These are phyloP conservation scores for Megamerina dolium DNA, from an alignment of 2,888 invertebrate genomes.

Conservation along the genomic window DNA sequence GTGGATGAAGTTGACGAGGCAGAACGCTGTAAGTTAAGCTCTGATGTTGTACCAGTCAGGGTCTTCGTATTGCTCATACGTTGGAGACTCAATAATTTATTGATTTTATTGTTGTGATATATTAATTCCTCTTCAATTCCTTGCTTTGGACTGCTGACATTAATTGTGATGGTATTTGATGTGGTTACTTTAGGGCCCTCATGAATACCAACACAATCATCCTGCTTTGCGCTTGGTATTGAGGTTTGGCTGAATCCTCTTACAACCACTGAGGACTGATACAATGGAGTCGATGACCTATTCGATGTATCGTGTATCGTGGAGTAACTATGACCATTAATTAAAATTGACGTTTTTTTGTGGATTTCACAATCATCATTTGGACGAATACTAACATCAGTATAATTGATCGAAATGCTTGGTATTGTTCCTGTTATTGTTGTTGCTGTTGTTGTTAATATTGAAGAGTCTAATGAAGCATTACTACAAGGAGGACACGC, in stretches of 20 bases:
- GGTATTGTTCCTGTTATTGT: too few species aligned
- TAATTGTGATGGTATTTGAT: slow-evolving; percentile 59
- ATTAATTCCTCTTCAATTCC: slow-evolving; percentile 39
- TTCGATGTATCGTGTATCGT: slow-evolving; percentile 67
- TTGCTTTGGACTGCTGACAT: slow-evolving; percentile 39
- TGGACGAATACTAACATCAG: too few species aligned
- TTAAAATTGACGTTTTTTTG: slow-evolving; percentile 66
- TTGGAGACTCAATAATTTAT: slow-evolving; percentile 40
- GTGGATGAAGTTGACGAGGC: slow-evolving; percentile 44
- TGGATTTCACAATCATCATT: slow-evolving; percentile 17
- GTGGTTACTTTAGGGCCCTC: slow-evolving; percentile 50
- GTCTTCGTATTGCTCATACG: background rate
- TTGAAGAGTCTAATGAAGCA: too few species aligned
- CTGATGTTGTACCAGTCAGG: slow-evolving; percentile 13
- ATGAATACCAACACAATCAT: slow-evolving; percentile 6
- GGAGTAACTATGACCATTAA: slow-evolving; percentile 68
- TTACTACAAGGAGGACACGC: background rate
- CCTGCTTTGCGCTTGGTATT: background rate
- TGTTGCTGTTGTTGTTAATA: too few species aligned
- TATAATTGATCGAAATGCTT: too few species aligned
- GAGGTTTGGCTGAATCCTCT: slow-evolving; percentile 51
- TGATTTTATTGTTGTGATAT: slow-evolving; percentile 45
- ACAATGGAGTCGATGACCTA: slow-evolving; percentile 57
- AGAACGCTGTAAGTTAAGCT: slow-evolving; percentile 36
- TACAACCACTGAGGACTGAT: slow-evolving; percentile 68